Base-by-base conservation (phyloP, 2,888 invertebrate species). In the Thymelicus lineola region DNA sequence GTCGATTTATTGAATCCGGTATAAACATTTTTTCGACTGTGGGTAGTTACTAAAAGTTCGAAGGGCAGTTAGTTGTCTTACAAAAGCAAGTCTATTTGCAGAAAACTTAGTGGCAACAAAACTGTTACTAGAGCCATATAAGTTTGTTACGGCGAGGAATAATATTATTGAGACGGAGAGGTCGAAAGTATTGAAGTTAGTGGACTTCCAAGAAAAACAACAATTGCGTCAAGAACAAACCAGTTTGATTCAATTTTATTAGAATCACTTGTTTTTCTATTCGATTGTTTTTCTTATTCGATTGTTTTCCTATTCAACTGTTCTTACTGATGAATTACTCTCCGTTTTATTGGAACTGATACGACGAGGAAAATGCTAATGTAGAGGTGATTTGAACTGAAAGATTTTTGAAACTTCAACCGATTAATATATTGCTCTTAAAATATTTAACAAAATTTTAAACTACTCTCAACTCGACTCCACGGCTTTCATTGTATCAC, bases 391-490 rank as follows among this genome's bases (percentile, higher is more conserved):
- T 28, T 28, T 28, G 28, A 20, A 20, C 3, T 20, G 20, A 20
- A 20, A 3, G 20, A 28, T 28, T 28, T 28, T 28, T 28, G 3
- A 28, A 28, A 28, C 20, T 20, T 20, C 20, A 20, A 20, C 20
- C 20, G 3, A 3, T 42, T 53, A 42, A 58, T 10, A 28, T 55
- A 28, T 38, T 59, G 14, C 9, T 38, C 7, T 9, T 38, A 38
- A 38, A 42, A 42, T 42, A 42, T 42, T 12, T 12, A 42, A 42
- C 4, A 10, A 42, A 12, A 20, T 4, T 60, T 46, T 35, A n/a
- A 48, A 35, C 2, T 42, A 42, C 28, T 46, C 0, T 4, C 17
- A 63, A 50, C 0, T 48, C 76, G 63, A 74, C 79, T 80, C 80
- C 63, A 77, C 60, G n/a, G 62, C 66, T 72, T 71, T 20, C 53